A percentile compares a stretch with the other conserved stretches of the same genome.
phyloP scores from a whole-genome alignment of 1,140 invertebrate genomes.

The Atta cephalotes region DNA sequence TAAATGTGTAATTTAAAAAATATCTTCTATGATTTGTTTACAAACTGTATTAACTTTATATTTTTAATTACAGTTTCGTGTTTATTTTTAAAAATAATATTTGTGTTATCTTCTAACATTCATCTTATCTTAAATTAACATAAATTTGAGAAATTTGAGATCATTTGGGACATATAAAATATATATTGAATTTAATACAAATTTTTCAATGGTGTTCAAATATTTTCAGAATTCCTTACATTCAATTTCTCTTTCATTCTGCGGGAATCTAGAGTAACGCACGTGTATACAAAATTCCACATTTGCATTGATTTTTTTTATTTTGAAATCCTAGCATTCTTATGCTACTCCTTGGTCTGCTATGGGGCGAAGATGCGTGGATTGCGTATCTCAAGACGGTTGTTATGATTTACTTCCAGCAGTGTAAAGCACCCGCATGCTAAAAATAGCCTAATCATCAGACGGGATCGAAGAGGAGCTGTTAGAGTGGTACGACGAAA shows the following conservation, averaged over 20 bases:
- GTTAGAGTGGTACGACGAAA: constrained; percentile 10
- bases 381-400: constrained; percentile 41
- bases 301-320: constrained; percentile 33
- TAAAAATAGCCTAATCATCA: constrained; percentile 29
- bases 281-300: constrained; percentile 10
- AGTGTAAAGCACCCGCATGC: not conserved
- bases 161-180: too few relatives aligned
- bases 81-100: too few relatives aligned
- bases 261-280: not conserved
- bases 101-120: too few relatives aligned
- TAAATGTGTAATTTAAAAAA: too few relatives aligned
- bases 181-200: too few relatives aligned
- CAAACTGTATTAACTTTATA: too few relatives aligned
- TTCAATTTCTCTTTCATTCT: constrained; percentile 2
- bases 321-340: constrained; percentile 22
- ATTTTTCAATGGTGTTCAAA: too few relatives aligned
- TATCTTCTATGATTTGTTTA: too few relatives aligned
- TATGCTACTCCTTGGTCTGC: not conserved
- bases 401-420: constrained; percentile 50
- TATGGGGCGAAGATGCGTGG: constrained; percentile 15
- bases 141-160: too few relatives aligned
- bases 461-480: constrained; percentile 24
- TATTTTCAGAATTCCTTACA: not conserved
- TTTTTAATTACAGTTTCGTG: too few relatives aligned
- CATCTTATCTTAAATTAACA: too few relatives aligned